phyloP scores from a whole-genome alignment of 2,888 invertebrate genomes.

The Pecten maximus region DNA sequence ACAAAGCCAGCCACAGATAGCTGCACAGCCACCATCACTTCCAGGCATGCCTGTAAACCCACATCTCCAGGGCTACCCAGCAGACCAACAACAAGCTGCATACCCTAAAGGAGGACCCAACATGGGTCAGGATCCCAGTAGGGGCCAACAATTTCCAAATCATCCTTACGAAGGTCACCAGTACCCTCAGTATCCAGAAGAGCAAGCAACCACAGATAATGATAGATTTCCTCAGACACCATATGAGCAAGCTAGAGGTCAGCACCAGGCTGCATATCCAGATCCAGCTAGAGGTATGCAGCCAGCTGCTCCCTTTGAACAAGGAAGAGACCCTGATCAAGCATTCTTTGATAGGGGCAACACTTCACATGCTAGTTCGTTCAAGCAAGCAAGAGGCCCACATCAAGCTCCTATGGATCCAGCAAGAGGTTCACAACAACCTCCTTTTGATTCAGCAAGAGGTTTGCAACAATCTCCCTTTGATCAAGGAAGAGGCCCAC shows the following conservation, averaged over 20 bases:
- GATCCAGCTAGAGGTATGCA: conserved; percentile 24
- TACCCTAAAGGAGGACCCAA: neutral
- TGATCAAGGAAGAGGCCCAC: neutral
- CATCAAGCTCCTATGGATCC: neutral
- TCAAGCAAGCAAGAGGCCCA: neutral
- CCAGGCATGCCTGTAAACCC: neutral
- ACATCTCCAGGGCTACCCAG: conserved; percentile 23
- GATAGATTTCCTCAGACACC: conserved; percentile 28
- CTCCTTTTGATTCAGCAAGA: neutral
- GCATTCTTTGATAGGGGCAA: neutral
- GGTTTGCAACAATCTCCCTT: neutral
- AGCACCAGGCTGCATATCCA: neutral
- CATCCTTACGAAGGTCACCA: neutral
- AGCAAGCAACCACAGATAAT: neutral
- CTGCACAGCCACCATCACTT: conserved; percentile 36
- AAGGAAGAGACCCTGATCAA: conserved; percentile 35
- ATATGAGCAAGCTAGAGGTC: neutral
- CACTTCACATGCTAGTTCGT: neutral
- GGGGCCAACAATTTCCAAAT: neutral
- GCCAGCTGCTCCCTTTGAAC: conserved; percentile 21
- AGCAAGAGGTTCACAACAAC: neutral
- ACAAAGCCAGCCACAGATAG: conserved; percentile 42
- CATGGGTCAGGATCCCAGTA: neutral
- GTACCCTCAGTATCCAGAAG: neutral
- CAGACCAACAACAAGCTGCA: conserved; percentile 36